These are phyloP conservation scores for Eulemur rubriventer DNA, from an alignment of 2,797 vertebrate species.

Conservation along the genomic window DNA sequence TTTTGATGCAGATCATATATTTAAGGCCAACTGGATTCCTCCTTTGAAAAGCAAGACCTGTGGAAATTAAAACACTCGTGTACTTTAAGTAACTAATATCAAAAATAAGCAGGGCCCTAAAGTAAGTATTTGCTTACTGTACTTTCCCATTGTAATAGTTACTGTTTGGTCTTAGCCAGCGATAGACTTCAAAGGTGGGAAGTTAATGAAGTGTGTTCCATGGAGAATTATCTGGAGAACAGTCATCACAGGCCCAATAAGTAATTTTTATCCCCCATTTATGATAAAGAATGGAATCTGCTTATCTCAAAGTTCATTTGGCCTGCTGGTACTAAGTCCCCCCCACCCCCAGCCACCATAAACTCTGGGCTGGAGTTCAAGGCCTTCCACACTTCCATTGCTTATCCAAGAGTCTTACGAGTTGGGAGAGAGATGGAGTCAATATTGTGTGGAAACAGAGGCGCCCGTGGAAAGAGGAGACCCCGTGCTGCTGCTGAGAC, in stretches of 20 bases:
- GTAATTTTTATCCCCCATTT: slow-evolving; percentile 1
- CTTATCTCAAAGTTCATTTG: slow-evolving; percentile 40
- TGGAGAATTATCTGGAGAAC: neutral
- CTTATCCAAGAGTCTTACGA: neutral
- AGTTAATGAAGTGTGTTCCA: neutral
- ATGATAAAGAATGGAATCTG: slow-evolving; percentile 38
- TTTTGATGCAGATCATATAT: neutral
- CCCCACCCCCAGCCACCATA: neutral
- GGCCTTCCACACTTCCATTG: neutral
- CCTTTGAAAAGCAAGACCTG: neutral
- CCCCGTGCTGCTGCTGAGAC: neutral
- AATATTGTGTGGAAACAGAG: neutral
- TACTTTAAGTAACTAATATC: neutral
- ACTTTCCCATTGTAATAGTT: neutral
- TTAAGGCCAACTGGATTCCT: neutral
- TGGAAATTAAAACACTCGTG: neutral
- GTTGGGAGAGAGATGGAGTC: neutral
- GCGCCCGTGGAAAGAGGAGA: neutral
- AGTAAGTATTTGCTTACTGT: neutral
- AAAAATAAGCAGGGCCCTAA: neutral
- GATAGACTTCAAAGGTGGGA: neutral
- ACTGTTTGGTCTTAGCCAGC: neutral
- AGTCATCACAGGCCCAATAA: neutral
- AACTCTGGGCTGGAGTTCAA: slow-evolving; percentile 36
- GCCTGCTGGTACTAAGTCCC: neutral